Evolutionary conservation across 2,797 vertebrate species (phyloP).

Genomic region (Hephaestus fuliginosus): DNA sequence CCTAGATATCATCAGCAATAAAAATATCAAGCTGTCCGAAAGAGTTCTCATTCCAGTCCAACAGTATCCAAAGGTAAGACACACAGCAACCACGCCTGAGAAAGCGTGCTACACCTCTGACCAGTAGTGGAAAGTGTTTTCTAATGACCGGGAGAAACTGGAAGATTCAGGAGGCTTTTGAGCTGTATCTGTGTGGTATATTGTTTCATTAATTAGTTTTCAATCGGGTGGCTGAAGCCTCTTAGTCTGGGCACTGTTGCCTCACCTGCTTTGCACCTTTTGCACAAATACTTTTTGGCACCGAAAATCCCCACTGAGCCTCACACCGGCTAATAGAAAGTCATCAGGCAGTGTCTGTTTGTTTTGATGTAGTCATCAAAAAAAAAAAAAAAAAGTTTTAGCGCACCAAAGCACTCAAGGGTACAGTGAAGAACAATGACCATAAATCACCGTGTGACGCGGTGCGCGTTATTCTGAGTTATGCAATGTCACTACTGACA

Average conservation of each 20-base stretch:
- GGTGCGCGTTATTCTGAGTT: slow-evolving; percentile 56
- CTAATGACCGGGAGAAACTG: neutral
- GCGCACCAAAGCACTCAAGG: slow-evolving; percentile 65
- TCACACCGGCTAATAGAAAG: slow-evolving; percentile 57
- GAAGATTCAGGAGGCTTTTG: slow-evolving; percentile 8
- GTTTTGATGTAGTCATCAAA: slow-evolving; percentile 79
- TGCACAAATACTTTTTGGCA: slow-evolving; percentile 37
- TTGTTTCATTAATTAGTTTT: slow-evolving; percentile 36
- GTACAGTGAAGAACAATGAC: slow-evolving; percentile 69
- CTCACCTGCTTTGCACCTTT: slow-evolving; percentile 42
- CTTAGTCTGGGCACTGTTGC: neutral
- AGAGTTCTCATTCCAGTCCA: slow-evolving; percentile 97
- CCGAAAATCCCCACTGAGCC: slow-evolving; percentile 53
- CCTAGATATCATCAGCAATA: slow-evolving; percentile 99
- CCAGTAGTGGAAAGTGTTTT: neutral
- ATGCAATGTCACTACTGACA: slow-evolving; percentile 70
- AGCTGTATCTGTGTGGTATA: slow-evolving; percentile 14
- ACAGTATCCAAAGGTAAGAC: slow-evolving; percentile 98
- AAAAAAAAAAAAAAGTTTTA: slow-evolving; percentile 66
- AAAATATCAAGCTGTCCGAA: slow-evolving; percentile 99
- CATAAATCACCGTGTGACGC: slow-evolving; percentile 77
- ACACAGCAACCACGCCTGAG: neutral
- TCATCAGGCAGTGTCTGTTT: slow-evolving; percentile 60
- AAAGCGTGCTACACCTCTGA: neutral
- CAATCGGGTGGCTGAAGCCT: slow-evolving; percentile 8